A percentile compares a stretch with the other conserved stretches of the same genome.
These are phyloP conservation scores for Limnodromus scolopaceus DNA, from an alignment of 2,797 vertebrate genomes.

Conservation along the genomic window DNA sequence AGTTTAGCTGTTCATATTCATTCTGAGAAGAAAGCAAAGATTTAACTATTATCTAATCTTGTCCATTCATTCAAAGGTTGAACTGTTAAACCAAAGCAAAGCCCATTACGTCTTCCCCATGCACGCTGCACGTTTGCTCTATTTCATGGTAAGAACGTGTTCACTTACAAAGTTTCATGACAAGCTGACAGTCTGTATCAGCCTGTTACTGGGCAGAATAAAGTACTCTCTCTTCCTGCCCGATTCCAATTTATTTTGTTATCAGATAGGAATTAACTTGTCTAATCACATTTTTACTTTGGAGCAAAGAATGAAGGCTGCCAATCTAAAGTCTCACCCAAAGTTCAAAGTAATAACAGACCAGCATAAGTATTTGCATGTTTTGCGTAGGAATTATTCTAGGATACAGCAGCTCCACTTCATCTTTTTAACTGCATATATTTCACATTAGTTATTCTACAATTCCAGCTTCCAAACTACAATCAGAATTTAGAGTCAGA, in stretches of 20 bases:
- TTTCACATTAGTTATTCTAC: background rate
- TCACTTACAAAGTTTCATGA: background rate
- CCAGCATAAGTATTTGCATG: background rate
- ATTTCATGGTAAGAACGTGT: background rate
- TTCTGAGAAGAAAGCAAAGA: conserved; percentile 78
- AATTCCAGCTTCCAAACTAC: background rate
- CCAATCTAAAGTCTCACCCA: background rate
- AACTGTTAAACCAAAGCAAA: background rate
- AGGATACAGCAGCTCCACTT: background rate
- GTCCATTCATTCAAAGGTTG: background rate
- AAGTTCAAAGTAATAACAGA: background rate
- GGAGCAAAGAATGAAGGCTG: background rate
- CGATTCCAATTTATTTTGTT: background rate
- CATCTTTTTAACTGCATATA: background rate
- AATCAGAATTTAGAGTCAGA: background rate
- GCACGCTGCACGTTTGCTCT: background rate
- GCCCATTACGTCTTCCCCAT: background rate
- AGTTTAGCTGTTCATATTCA: conserved; percentile 97
- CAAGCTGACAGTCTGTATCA: background rate
- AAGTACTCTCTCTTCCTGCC: background rate
- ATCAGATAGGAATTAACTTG: background rate
- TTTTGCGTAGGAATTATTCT: background rate
- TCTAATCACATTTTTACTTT: background rate
- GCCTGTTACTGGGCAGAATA: background rate
- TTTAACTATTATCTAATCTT: background rate